Percentiles rank a stretch among this genome's conserved stretches.
phyloP scores from a whole-genome alignment of 2,113 vertebrate genomes.

The Pampusana beccarii region DNA sequence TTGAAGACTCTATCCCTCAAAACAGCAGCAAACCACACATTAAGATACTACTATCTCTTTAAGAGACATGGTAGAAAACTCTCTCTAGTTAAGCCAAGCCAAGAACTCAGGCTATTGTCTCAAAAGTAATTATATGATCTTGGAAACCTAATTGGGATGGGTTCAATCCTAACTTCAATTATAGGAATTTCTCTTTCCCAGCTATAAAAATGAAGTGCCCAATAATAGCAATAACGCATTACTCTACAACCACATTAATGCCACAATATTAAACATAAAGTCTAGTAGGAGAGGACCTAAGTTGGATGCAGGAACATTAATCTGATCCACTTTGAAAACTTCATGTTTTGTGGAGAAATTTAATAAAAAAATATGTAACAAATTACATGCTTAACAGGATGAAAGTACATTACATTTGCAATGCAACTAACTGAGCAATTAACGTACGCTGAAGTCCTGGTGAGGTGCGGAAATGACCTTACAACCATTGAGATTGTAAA shows the following conservation, averaged over 20 bases:
- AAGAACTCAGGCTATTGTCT: not conserved
- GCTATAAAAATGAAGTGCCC: not conserved
- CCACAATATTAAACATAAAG: not conserved
- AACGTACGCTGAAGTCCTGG: not conserved
- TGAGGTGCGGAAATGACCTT: too few species aligned
- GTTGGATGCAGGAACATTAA: not conserved
- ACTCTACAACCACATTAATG: not conserved
- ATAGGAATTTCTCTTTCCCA: not conserved
- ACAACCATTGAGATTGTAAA: too few species aligned
- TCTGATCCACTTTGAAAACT: not conserved
- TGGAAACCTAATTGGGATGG: not conserved
- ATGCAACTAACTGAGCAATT: not conserved
- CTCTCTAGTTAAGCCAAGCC: not conserved
- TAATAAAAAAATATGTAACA: not conserved
- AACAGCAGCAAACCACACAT: not conserved
- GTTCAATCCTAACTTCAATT: not conserved
- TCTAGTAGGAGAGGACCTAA: not conserved
- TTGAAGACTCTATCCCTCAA: not conserved
- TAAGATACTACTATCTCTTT: not conserved
- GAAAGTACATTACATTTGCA: not conserved
- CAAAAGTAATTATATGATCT: not conserved
- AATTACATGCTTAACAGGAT: not conserved
- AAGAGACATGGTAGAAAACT: not conserved
- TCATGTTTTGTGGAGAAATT: not conserved
- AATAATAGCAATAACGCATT: accelerated